Evolutionary conservation across 2,113 vertebrate genomes (phyloP).

Genomic region (Calidris pugnax): DNA sequence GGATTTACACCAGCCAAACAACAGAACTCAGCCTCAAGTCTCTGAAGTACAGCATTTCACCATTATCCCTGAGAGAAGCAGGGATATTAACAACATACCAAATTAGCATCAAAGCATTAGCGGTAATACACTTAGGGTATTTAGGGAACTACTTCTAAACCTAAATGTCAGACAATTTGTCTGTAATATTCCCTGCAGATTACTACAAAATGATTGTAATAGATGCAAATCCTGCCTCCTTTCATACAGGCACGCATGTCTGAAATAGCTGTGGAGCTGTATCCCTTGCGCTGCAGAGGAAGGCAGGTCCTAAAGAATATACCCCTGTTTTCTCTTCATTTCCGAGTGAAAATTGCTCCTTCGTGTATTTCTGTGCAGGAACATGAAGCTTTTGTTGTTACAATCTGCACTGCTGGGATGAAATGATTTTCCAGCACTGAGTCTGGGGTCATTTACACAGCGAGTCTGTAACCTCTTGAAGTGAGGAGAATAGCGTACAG

Average conservation of each 20-base stretch:
- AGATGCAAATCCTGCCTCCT: constrained; percentile 29
- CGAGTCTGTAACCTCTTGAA: not conserved
- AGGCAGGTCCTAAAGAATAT: not conserved
- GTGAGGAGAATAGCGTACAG: fast-evolving
- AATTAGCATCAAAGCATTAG: constrained; percentile 63
- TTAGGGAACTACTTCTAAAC: constrained; percentile 60
- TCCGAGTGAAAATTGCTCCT: not conserved
- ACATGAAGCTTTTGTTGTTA: not conserved
- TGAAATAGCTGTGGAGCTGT: not conserved
- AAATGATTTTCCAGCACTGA: not conserved
- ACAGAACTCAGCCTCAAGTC: not conserved
- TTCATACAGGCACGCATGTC: not conserved
- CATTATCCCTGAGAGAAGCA: not conserved
- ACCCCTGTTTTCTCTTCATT: not conserved
- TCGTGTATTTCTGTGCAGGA: not conserved
- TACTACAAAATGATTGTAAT: constrained; percentile 56
- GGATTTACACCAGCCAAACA: not conserved
- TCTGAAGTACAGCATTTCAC: constrained; percentile 37
- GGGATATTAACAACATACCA: constrained; percentile 29
- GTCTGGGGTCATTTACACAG: not conserved
- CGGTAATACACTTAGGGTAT: constrained; percentile 32
- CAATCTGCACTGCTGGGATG: not conserved
- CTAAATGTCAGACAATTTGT: constrained; percentile 63
- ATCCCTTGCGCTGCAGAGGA: not conserved
- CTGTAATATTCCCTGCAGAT: constrained; percentile 47